A percentile compares a stretch with the other conserved stretches of the same genome.
These are phyloP conservation scores for Alcis repandata DNA, from an alignment of 2,888 invertebrate species.

Conservation along the genomic window DNA sequence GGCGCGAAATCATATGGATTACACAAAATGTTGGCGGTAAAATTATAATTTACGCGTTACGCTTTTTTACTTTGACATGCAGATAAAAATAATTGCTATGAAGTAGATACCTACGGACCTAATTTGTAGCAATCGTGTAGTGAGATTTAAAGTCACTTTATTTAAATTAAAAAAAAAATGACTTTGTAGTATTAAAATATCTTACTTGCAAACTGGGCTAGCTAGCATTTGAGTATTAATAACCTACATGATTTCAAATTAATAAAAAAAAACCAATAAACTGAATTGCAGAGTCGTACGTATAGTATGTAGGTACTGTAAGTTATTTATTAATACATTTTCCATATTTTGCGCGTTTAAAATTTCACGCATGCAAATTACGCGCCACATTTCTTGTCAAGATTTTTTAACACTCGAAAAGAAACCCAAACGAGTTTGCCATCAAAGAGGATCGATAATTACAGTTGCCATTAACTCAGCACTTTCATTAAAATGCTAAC, in stretches of 20 bases:
- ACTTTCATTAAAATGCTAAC: conserved; percentile 54
- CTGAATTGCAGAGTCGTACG: not conserved
- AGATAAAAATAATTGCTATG: not conserved
- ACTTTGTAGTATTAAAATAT: too few species aligned
- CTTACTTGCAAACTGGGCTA: not conserved
- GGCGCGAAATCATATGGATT: conserved; percentile 59
- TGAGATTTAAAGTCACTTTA: too few species aligned
- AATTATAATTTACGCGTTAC: conserved; percentile 52
- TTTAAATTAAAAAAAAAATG: too few species aligned
- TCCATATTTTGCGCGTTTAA: conserved; percentile 12
- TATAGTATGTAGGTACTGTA: not conserved
- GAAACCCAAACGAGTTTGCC: conserved; percentile 49
- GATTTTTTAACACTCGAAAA: conserved; percentile 41
- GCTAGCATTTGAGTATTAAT: not conserved
- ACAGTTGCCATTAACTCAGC: conserved; percentile 49
- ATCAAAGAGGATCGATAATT: conserved; percentile 55
- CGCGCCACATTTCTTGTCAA: conserved; percentile 25
- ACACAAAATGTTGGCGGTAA: conserved; percentile 50
- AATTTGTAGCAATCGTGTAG: too few species aligned
- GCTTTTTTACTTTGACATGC: conserved; percentile 1
- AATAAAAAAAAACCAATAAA: too few species aligned
- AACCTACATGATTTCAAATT: not conserved
- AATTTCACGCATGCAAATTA: conserved; percentile 25
- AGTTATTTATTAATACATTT: not conserved
- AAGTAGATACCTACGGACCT: too few species aligned